Evolutionary conservation across 2,797 vertebrate genomes (phyloP).

Genomic region (Coracias cyanogaster): DNA sequence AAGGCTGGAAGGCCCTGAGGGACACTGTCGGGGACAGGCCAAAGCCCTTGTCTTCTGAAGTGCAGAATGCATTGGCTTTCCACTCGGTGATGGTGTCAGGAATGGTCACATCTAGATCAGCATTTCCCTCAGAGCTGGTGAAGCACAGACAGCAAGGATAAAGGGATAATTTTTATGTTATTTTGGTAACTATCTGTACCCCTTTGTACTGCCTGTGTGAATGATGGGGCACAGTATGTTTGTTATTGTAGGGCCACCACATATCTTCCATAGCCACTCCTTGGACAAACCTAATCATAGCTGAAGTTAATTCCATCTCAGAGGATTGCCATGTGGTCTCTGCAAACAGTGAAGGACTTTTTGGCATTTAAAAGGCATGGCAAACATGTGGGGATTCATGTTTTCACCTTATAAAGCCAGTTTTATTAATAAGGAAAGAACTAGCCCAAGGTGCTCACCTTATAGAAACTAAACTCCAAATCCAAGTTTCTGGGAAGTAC

Average conservation of each 20-base stretch:
- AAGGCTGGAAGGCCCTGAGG: conserved; percentile 87
- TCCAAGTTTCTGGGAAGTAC: conserved; percentile 83
- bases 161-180: neutral
- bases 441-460: conserved; percentile 54
- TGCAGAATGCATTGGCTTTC: conserved; percentile 77
- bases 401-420: neutral
- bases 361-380: neutral
- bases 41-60: conserved; percentile 78
- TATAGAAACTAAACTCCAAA: conserved; percentile 71
- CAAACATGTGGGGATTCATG: neutral
- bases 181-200: neutral
- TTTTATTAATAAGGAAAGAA: neutral
- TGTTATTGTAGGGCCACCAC: neutral
- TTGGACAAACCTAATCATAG: neutral
- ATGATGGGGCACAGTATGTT: neutral
- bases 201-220: neutral
- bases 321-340: neutral
- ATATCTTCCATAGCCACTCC: neutral
- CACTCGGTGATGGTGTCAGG: conserved; percentile 82
- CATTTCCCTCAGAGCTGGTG: conserved; percentile 63
- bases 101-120: conserved; percentile 61
- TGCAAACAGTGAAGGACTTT: neutral
- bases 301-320: neutral
- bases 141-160: neutral
- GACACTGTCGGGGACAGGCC: conserved; percentile 79